Base-by-base conservation (phyloP, 2,797 vertebrate species). In the Onychomys leucogaster region DNA sequence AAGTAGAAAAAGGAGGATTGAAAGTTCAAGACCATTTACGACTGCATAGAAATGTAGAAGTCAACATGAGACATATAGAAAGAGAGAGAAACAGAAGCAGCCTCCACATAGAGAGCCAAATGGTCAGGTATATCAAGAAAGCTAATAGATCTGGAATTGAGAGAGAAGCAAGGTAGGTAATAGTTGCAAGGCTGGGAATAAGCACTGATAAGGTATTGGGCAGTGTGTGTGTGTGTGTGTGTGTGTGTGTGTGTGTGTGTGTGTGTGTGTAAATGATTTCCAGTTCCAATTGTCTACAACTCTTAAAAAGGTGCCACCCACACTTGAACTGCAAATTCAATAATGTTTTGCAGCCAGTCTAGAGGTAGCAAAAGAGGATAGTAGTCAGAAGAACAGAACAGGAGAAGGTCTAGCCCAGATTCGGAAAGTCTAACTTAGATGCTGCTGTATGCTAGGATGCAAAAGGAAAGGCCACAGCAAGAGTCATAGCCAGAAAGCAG, bases 381-480 rank as follows among this genome's bases (percentile, higher is more conserved):
- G 13, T 46, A 57, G 6, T 90, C 46, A 75, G 63, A 65, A 89
- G 27, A 91, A 37, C 14, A 88, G 29, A 14, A 34, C 25, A 32
- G 17, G 10, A 89, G 25, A 61, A n/a, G n/a, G 57, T 19, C 6
- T 41, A 63, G 13, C 14, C 32, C 10, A 14, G 5, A 7, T 76
- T 12, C 17, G 29, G 21, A 37, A 32, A 57, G 5, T 92, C 59
- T 84, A 63, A 78, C 1, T 46, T 85, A 63, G 46, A 63, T 1
- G 0, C 23, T 61, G 25, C 46, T 41, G 19, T 19, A 87, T 65
- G 5, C 29, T 59, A 63, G 78, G 10, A 17, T 23, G 57, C 65
- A 34, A 83, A 82, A 37, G 12, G 29, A 67, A 94, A 96, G 86
- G 25, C 37, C 63, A 46, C n/a, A 92, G n/a, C 67, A 75, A 69